Evolutionary conservation across 2,888 invertebrate species (phyloP).

Genomic region (Beris chalybata): DNA sequence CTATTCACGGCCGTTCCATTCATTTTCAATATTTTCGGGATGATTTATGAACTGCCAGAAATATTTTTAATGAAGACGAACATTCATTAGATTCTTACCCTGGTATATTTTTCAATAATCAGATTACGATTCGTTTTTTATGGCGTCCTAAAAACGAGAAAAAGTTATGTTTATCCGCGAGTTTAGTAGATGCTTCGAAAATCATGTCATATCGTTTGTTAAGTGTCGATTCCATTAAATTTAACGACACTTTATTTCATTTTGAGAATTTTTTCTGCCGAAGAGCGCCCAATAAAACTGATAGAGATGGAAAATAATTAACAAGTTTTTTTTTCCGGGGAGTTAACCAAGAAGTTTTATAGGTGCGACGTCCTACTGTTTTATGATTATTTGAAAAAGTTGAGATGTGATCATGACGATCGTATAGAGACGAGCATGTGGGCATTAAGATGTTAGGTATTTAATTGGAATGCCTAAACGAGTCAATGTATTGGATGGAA

Average conservation of each 20-base stretch:
- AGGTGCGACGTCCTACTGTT: slow-evolving; percentile 26
- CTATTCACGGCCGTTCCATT: not conserved
- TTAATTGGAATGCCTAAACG: too few species aligned
- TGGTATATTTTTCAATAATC: slow-evolving; percentile 29
- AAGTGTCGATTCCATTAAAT: slow-evolving; percentile 33
- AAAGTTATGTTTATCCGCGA: slow-evolving; percentile 9
- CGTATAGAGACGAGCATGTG: too few species aligned
- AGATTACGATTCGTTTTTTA: slow-evolving; percentile 20
- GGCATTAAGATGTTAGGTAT: too few species aligned
- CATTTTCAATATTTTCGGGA: not conserved
- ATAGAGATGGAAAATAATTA: slow-evolving; percentile 24
- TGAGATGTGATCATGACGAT: not conserved
- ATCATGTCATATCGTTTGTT: slow-evolving; percentile 30
- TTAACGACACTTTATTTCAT: slow-evolving; percentile 25
- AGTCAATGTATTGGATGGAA: too few species aligned
- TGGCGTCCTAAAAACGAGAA: slow-evolving; percentile 22
- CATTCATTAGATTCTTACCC: slow-evolving; percentile 1
- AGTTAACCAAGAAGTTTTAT: slow-evolving; percentile 3
- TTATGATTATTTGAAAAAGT: slow-evolving; percentile 31
- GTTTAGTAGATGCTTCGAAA: slow-evolving; percentile 14
- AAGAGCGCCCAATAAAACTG: not conserved
- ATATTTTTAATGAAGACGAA: slow-evolving; percentile 27
- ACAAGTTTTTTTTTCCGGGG: not conserved
- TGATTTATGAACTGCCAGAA: slow-evolving; percentile 27
- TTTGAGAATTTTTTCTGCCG: slow-evolving; percentile 9